Percentiles rank a stretch among this genome's conserved stretches.
These are phyloP conservation scores for Caenorhabditis plicata DNA, from an alignment of 2,888 invertebrate genomes.

Conservation along the genomic window DNA sequence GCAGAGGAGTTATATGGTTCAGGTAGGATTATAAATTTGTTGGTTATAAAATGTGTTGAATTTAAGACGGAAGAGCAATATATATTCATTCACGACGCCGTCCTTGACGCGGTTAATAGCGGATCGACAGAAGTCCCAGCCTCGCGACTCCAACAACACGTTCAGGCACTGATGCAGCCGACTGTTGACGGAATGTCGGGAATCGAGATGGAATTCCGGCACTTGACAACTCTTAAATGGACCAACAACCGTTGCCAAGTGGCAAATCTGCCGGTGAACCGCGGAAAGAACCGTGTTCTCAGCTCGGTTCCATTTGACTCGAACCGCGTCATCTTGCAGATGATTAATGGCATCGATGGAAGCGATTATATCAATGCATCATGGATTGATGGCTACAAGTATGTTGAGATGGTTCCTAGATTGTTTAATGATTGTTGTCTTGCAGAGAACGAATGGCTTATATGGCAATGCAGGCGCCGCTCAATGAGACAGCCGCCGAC, in stretches of 20 bases:
- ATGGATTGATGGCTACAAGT: slow-evolving; percentile 80
- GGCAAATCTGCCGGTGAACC: slow-evolving; percentile 93
- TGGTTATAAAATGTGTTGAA: not conserved
- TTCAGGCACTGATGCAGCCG: slow-evolving; percentile 91
- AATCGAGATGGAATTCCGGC: slow-evolving; percentile 68
- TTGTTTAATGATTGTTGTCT: not conserved
- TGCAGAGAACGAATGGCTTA: slow-evolving; percentile 78
- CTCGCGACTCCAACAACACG: slow-evolving; percentile 87
- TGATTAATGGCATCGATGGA: slow-evolving; percentile 59
- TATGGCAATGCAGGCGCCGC: slow-evolving; percentile 96
- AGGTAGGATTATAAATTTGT: slow-evolving; percentile 66
- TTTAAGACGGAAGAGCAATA: slow-evolving; percentile 73
- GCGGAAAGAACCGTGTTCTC: slow-evolving; percentile 95
- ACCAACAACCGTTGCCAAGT: slow-evolving; percentile 91
- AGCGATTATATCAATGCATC: slow-evolving; percentile 99
- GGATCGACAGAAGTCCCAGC: slow-evolving; percentile 90
- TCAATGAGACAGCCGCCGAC: slow-evolving; percentile 93
- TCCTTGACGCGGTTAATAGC: slow-evolving; percentile 92
- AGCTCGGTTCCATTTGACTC: slow-evolving; percentile 97
- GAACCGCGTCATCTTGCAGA: slow-evolving; percentile 69
- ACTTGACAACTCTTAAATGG: slow-evolving; percentile 87
- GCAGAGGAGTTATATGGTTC: slow-evolving; percentile 99
- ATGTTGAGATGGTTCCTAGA: not conserved
- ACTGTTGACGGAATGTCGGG: slow-evolving; percentile 70
- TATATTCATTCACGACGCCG: slow-evolving; percentile 96